Evolutionary conservation across 64 coral and sea anemone genomes (phyloP), one percentile per base, ranked within the genome.

Genomic region (Anthopleura sola): DNA sequence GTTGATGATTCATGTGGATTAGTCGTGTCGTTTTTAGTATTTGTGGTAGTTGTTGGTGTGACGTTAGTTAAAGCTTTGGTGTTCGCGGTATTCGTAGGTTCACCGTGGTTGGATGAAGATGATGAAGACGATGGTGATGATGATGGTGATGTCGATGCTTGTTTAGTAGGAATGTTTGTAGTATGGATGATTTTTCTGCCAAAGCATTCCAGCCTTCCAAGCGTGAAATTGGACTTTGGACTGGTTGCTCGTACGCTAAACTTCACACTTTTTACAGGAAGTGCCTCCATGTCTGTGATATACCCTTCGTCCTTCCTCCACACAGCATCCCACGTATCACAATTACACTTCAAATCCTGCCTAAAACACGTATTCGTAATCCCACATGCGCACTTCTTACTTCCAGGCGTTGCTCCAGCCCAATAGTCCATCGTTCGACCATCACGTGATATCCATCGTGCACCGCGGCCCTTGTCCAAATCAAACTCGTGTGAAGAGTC

Each of bases 361-460:
- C 86, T 81, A 60, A 85, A 81, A 60, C 93, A 95, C 44, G 93
- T 95, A 37, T 79, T 66, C 44, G 62, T 83, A 46, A 95, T 36
- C 68, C 93, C 93, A 75, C 93, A 95, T 46, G 86, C 90, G 75
- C 93, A 95, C 11, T 95, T 92, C 78, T 88, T 46, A 64, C 93
- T 95, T 58, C 93, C 90, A 8, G 74, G 83, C 75, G 77, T 86
- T 15, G 93, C 90, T 2, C 93, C 93, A 29, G 90, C 90, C 93
- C 93, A 95, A 78, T 92, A 95, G 81, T 95, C 93, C 66, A 91
- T 89, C 5, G 87, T n/a, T 37, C 89, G 79, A 55, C 86, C 91
- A 54, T 86, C 93, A 86, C 87, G 80, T 66, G 93, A 95, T 53
- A 92, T 75, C 93, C 93, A 95, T 69, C 93, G 86, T 39, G 90